These are phyloP conservation scores for Labeo rohita DNA, from an alignment of 2,113 vertebrate species.

Conservation along the genomic window DNA sequence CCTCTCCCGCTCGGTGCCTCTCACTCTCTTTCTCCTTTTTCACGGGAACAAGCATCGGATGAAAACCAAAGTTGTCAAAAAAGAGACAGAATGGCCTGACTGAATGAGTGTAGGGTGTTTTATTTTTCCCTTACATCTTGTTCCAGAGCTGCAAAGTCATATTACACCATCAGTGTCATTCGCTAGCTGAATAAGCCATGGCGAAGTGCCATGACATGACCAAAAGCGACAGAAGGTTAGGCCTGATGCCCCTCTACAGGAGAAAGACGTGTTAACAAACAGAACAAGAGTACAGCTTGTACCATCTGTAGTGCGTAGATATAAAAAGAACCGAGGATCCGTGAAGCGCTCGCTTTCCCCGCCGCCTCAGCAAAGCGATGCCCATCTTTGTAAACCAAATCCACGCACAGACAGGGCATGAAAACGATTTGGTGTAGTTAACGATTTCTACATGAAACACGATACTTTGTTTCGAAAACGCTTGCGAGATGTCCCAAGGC, in stretches of 20 bases:
- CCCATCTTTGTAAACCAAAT: slow-evolving; percentile 63
- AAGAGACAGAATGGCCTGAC: slow-evolving; percentile 50
- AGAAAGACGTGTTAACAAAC: slow-evolving; percentile 40
- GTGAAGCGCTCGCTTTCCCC: slow-evolving; percentile 29
- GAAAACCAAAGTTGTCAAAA: slow-evolving; percentile 53
- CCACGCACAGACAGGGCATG: slow-evolving; percentile 59
- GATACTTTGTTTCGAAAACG: slow-evolving; percentile 52
- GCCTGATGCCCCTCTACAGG: slow-evolving; percentile 38
- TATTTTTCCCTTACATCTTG: slow-evolving; percentile 55
- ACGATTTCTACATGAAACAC: slow-evolving; percentile 63
- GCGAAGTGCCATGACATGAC: slow-evolving; percentile 53
- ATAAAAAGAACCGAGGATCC: slow-evolving; percentile 24
- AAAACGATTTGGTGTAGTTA: slow-evolving; percentile 66
- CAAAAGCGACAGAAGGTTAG: slow-evolving; percentile 57
- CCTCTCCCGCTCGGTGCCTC: slow-evolving; percentile 63
- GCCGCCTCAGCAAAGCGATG: slow-evolving; percentile 46
- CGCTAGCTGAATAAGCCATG: slow-evolving; percentile 66
- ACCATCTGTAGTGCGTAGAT: slow-evolving; percentile 19
- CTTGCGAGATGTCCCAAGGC: slow-evolving; percentile 58
- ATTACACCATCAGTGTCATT: slow-evolving; percentile 77
- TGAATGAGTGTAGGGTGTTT: slow-evolving; percentile 55
- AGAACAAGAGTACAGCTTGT: slow-evolving; percentile 8
- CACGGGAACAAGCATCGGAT: slow-evolving; percentile 43
- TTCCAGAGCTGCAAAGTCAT: slow-evolving; percentile 67
- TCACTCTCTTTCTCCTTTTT: slow-evolving; percentile 64